These are phyloP conservation scores for Pissodes strobi DNA, from an alignment of 1,140 invertebrate genomes.

Conservation along the genomic window DNA sequence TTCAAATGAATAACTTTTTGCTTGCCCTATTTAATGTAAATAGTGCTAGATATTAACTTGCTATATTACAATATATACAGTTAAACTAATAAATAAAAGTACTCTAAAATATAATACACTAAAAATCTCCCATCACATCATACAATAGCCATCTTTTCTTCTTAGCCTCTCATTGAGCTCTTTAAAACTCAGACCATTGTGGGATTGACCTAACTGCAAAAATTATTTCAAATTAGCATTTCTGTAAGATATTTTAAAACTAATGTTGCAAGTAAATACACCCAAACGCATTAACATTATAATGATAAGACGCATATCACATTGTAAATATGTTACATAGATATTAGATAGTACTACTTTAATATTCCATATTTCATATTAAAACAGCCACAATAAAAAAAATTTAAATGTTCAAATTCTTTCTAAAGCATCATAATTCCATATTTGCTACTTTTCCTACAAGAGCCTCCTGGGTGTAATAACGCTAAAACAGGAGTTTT, in stretches of 20 bases:
- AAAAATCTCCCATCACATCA: constrained; percentile 37
- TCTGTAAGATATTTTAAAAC: neutral
- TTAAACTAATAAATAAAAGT: constrained; percentile 47
- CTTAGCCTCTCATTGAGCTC: neutral
- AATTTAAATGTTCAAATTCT: too few species aligned
- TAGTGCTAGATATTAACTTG: constrained; percentile 41
- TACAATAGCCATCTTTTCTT: neutral
- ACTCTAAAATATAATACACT: constrained; percentile 39
- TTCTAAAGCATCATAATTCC: too few species aligned
- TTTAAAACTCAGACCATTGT: constrained; percentile 4
- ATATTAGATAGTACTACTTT: too few species aligned
- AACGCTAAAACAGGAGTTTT: too few species aligned
- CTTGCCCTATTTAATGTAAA: constrained; percentile 52
- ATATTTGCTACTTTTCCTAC: too few species aligned
- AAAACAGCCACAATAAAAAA: too few species aligned
- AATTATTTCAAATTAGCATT: neutral
- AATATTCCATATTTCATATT: too few species aligned
- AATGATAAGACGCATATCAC: too few species aligned
- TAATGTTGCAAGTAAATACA: too few species aligned
- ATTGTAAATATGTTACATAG: too few species aligned
- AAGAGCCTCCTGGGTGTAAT: too few species aligned
- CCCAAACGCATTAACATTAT: too few species aligned
- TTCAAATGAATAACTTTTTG: constrained; percentile 36
- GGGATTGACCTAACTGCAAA: constrained; percentile 6
- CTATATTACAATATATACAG: constrained; percentile 52